Conservation (phyloP, 2,797 vertebrate genomes). For the Triplophysa bombifrons region DNA sequence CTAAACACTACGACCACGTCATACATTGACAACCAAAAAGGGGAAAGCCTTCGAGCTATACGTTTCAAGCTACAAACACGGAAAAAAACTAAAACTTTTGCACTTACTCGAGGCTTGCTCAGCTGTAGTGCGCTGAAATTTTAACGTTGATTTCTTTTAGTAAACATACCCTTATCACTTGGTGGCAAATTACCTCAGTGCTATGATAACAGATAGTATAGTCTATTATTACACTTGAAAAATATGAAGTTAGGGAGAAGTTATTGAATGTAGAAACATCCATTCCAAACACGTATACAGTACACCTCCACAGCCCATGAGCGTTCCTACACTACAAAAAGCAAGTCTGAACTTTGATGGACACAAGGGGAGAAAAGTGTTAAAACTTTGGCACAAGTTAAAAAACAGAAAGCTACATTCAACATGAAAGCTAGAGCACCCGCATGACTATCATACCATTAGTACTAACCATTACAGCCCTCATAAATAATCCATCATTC, state of each 20-base stretch:
- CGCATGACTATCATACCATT: constrained; percentile 25
- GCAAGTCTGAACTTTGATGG: constrained; percentile 30
- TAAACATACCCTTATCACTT: too few relatives aligned
- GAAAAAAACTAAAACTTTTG: too few relatives aligned
- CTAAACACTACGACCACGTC: too few relatives aligned
- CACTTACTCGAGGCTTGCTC: too few relatives aligned
- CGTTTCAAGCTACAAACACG: too few relatives aligned
- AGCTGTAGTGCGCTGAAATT: too few relatives aligned
- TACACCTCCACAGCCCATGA: background rate
- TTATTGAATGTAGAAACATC: background rate
- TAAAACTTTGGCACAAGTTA: constrained; percentile 17
- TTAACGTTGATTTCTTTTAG: too few relatives aligned
- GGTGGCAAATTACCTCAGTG: too few relatives aligned
- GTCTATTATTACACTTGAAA: background rate
- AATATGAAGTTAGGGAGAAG: background rate
- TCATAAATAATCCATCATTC: constrained; percentile 29
- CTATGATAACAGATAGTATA: too few relatives aligned
- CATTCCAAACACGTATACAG: background rate
- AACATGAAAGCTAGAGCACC: background rate
- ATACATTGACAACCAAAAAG: too few relatives aligned
- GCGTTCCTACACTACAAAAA: constrained; percentile 2
- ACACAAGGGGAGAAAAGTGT: background rate
- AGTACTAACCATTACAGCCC: constrained; percentile 18
- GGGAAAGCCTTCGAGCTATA: too few relatives aligned
- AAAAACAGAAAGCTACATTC: constrained; percentile 1